Percentiles rank a stretch among this genome's conserved stretches.
Conservation (phyloP, 2,113 vertebrate genomes). For the Paracyprichromis sp. region DNA sequence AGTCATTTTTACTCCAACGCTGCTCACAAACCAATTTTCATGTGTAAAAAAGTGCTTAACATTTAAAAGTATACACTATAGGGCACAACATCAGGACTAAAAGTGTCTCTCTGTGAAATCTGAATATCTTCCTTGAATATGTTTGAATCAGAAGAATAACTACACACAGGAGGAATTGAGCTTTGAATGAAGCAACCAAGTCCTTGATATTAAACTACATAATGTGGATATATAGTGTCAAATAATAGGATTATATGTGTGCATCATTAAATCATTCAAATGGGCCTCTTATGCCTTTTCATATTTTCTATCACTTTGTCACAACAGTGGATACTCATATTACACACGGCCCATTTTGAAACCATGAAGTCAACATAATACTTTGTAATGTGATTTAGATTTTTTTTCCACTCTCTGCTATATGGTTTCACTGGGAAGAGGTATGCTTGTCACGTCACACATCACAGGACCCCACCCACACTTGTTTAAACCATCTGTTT, state of each 20-base stretch:
- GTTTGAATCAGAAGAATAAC: background rate
- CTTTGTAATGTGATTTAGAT: background rate
- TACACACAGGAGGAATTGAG: background rate
- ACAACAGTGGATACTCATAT: background rate
- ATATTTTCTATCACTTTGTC: background rate
- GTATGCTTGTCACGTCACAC: background rate
- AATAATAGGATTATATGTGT: background rate
- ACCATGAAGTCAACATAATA: background rate
- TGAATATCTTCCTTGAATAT: background rate
- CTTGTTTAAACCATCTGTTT: background rate
- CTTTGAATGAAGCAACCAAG: background rate
- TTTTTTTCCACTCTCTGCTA: background rate
- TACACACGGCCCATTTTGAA: background rate
- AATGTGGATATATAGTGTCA: background rate
- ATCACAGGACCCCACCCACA: background rate
- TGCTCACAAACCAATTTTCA: background rate
- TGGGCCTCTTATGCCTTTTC: background rate
- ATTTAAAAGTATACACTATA: background rate
- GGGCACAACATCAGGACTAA: background rate
- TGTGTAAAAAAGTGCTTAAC: background rate
- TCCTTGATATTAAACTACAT: background rate
- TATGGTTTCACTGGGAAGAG: background rate
- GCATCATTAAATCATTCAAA: background rate
- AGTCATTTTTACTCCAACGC: rapidly evolving
- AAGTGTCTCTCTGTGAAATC: background rate